phyloP scores from a whole-genome alignment of 1,140 invertebrate species.

The Hydropsyche tenuis region DNA sequence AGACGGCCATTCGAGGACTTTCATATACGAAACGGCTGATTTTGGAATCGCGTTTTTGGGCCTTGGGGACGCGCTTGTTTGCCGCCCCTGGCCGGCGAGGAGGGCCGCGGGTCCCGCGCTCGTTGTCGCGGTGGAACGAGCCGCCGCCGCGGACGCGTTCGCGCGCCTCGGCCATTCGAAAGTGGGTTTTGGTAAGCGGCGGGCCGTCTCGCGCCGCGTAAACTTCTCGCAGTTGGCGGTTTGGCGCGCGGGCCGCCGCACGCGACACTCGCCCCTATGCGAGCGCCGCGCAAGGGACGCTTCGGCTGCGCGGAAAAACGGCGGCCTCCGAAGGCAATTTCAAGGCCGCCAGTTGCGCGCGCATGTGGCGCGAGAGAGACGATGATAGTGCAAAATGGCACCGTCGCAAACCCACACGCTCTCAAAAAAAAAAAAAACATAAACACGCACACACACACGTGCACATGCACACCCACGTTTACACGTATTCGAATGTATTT shows the following conservation, averaged over 20 bases:
- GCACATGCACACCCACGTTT: neutral
- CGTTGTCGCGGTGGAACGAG: neutral
- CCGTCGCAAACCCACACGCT: constrained; percentile 9
- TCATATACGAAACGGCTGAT: constrained; percentile 53
- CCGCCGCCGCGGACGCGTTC: neutral
- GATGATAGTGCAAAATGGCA: constrained; percentile 6
- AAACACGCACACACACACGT: neutral
- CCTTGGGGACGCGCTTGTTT: neutral
- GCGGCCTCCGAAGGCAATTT: constrained; percentile 14
- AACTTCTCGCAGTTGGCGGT: neutral
- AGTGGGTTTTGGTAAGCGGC: neutral
- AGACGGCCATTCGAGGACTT: constrained; percentile 65
- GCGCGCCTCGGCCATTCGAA: neutral
- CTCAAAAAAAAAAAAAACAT: neutral
- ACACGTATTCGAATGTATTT: too few relatives aligned
- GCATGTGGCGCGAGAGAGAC: constrained; percentile 18
- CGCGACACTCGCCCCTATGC: neutral
- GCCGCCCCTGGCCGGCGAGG: neutral
- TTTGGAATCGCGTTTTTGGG: constrained; percentile 32
- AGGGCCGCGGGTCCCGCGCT: neutral
- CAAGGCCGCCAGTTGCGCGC: constrained; percentile 21
- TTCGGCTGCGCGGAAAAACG: neutral
- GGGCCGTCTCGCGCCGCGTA: neutral
- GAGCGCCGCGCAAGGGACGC: neutral
- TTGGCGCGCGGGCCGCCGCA: neutral